Evolutionary conservation across 2,888 invertebrate species (phyloP).

Genomic region (Eueremaeus valkanovi): DNA sequence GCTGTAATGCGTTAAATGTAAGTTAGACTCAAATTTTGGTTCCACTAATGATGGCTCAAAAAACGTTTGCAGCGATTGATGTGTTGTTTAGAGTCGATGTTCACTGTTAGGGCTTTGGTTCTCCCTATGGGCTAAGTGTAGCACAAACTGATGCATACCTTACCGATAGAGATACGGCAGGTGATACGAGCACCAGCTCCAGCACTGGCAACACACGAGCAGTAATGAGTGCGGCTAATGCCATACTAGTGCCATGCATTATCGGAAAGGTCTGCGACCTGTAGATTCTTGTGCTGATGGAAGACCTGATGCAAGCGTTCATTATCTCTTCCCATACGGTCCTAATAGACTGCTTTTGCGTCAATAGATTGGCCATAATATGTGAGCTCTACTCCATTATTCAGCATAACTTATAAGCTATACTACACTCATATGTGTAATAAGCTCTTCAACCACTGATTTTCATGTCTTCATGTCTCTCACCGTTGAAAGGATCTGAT

Average conservation of each 20-base stretch:
- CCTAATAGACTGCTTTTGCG: slow-evolving; percentile 26
- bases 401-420: too few species aligned
- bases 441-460: slow-evolving; percentile 23
- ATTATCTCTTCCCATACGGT: slow-evolving; percentile 30
- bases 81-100: too few species aligned
- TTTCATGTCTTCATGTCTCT: slow-evolving; percentile 30
- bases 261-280: slow-evolving; percentile 18
- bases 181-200: slow-evolving; percentile 18
- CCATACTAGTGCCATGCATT: slow-evolving; percentile 8
- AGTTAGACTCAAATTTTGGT: background rate
- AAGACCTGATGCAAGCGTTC: background rate
- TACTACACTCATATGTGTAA: slow-evolving; percentile 2
- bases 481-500: slow-evolving; percentile 2
- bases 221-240: background rate
- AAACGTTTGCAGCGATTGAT: slow-evolving; percentile 13
- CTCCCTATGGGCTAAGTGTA: background rate
- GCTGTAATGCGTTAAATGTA: background rate
- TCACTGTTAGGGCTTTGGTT: too few species aligned
- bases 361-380: slow-evolving; percentile 8
- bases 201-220: background rate
- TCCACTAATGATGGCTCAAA: slow-evolving; percentile 18
- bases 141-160: background rate
- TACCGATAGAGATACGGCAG: slow-evolving; percentile 18
- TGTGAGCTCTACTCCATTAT: background rate
- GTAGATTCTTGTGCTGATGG: slow-evolving; percentile 22